A percentile compares a stretch with the other conserved stretches of the same genome.
phyloP scores from a whole-genome alignment of 2,888 invertebrate species.

The Epirrita christyi region DNA sequence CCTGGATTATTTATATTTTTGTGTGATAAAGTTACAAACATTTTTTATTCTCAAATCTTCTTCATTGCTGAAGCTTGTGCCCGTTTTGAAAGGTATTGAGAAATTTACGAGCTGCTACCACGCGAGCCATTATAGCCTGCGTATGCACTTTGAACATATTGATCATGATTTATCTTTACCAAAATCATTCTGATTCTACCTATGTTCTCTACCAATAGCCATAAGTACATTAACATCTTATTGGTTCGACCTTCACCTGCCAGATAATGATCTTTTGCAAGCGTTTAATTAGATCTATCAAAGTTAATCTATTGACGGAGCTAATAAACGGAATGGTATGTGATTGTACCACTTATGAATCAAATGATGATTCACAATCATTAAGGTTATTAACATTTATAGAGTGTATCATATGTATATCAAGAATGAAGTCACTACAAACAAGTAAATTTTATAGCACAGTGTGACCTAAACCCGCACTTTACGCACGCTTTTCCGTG shows the following conservation, averaged over 20 bases:
- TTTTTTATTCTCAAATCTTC: too few species aligned
- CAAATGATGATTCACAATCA: slow-evolving; percentile 29
- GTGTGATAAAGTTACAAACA: too few species aligned
- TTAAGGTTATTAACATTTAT: neutral
- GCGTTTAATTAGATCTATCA: slow-evolving; percentile 54
- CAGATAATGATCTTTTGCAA: slow-evolving; percentile 26
- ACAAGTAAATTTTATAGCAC: too few species aligned
- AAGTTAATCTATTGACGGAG: slow-evolving; percentile 51
- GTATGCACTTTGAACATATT: neutral
- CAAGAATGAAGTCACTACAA: too few species aligned
- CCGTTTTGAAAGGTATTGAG: too few species aligned
- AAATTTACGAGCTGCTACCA: too few species aligned
- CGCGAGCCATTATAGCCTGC: too few species aligned
- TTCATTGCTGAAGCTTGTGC: too few species aligned
- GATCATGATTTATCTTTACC: neutral
- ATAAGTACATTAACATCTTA: neutral
- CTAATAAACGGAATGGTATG: slow-evolving; percentile 32
- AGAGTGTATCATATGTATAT: too few species aligned
- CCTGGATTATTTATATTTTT: too few species aligned
- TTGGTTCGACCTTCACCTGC: slow-evolving; percentile 15
- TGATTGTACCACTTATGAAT: slow-evolving; percentile 29
- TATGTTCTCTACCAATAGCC: neutral
- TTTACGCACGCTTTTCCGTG: too few species aligned
- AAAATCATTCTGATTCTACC: neutral
- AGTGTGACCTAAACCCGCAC: too few species aligned